Evolutionary conservation across 2,113 vertebrate genomes (phyloP).

Genomic region (Oriolus oriolus): DNA sequence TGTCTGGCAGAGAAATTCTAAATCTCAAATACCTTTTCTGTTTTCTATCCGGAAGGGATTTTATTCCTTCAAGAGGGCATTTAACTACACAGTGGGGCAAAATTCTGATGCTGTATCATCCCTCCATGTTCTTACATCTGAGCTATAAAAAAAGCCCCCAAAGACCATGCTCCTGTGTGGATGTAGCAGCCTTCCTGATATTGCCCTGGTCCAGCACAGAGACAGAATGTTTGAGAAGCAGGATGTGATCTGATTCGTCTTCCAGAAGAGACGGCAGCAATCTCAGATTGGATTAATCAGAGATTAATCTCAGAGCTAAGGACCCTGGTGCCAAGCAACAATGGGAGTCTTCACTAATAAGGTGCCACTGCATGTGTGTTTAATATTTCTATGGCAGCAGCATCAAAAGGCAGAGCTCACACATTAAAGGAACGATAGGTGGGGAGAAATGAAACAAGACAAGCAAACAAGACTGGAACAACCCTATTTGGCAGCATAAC

Average conservation of each 20-base stretch:
- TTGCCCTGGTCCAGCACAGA: fast-evolving
- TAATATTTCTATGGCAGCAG: not conserved
- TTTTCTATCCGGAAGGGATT: not conserved
- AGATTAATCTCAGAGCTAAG: not conserved
- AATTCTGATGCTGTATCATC: not conserved
- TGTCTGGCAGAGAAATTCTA: not conserved
- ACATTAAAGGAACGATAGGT: not conserved
- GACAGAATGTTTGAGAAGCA: not conserved
- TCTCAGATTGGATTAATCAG: not conserved
- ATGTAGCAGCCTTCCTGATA: not conserved
- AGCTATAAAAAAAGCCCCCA: not conserved
- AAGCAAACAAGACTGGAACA: not conserved
- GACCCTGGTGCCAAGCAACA: not conserved
- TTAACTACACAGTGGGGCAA: not conserved
- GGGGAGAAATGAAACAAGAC: not conserved
- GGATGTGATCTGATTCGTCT: not conserved
- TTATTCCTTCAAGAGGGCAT: not conserved
- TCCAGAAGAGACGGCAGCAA: not conserved
- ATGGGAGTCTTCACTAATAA: not conserved
- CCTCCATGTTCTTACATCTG: not conserved
- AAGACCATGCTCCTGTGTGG: not conserved
- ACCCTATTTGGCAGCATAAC: not conserved
- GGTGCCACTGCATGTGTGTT: not conserved
- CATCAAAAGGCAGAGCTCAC: not conserved
- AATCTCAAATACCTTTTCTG: not conserved